Evolutionary conservation across 2,797 vertebrate species (phyloP).

Genomic region (Acanthiza pusilla): DNA sequence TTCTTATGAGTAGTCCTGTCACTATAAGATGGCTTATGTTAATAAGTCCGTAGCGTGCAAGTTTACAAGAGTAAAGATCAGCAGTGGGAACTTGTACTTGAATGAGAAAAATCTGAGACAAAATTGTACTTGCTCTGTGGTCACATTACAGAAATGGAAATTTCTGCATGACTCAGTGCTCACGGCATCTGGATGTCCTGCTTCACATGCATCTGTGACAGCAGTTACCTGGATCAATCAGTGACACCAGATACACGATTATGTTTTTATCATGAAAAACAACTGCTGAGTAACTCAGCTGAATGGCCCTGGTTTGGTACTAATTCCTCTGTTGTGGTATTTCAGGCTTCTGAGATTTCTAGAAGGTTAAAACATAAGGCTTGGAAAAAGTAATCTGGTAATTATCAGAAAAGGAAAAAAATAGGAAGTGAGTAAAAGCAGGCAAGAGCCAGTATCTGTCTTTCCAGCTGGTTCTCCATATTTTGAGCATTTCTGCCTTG

Average conservation of each 20-base stretch:
- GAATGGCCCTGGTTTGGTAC: background rate
- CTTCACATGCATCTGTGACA: background rate
- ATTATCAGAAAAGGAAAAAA: constrained; percentile 30
- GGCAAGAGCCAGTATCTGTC: constrained; percentile 1
- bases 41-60: background rate
- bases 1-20: background rate
- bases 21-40: background rate
- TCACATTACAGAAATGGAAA: background rate
- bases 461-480: constrained; percentile 51
- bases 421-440: constrained; percentile 36
- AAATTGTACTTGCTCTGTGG: background rate
- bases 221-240: background rate
- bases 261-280: background rate
- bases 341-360: background rate
- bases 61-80: background rate
- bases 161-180: background rate
- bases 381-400: constrained; percentile 47
- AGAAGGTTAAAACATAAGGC: background rate
- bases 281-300: background rate
- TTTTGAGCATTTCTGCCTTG: constrained; percentile 24
- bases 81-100: background rate
- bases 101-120: background rate
- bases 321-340: background rate
- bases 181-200: background rate
- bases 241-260: background rate